A percentile compares a stretch with the other conserved stretches of the same genome.
Evolutionary conservation across 2,888 invertebrate genomes (phyloP).

Genomic region (Nemapogon koenigi): DNA sequence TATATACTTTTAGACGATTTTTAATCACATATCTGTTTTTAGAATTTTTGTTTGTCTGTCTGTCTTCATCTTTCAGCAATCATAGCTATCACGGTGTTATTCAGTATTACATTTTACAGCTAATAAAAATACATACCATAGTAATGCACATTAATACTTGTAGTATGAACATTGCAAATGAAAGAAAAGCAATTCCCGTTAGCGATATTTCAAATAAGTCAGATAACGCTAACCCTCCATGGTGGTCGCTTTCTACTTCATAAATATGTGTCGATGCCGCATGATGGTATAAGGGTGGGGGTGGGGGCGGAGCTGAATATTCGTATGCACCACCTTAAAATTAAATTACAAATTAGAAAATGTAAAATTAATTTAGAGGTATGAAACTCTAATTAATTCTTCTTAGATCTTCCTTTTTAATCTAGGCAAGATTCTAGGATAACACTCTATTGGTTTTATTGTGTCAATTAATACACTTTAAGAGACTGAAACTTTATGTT

Average conservation of each 20-base stretch:
- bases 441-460: too few species aligned
- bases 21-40: too few species aligned
- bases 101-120: too few species aligned
- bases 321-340: constrained; percentile 43
- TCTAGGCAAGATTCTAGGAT: too few species aligned
- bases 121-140: constrained; percentile 67
- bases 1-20: too few species aligned
- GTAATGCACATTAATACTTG: constrained; percentile 81
- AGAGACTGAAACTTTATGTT: too few species aligned
- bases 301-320: constrained; percentile 53
- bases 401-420: too few species aligned
- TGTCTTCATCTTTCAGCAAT: too few species aligned
- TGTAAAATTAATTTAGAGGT: not conserved
- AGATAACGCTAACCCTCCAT: constrained; percentile 68
- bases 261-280: constrained; percentile 29
- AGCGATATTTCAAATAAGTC: constrained; percentile 82
- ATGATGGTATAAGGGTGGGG: constrained; percentile 42
- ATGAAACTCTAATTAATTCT: not conserved
- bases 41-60: too few species aligned
- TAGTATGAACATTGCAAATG: constrained; percentile 81
- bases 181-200: constrained; percentile 80
- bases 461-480: too few species aligned
- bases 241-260: constrained; percentile 41
- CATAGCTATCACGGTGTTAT: too few species aligned
- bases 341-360: not conserved